Percentiles rank a stretch among this genome's conserved stretches.
phyloP scores from a whole-genome alignment of 1,140 invertebrate genomes.

The Zaprionus ornatus region DNA sequence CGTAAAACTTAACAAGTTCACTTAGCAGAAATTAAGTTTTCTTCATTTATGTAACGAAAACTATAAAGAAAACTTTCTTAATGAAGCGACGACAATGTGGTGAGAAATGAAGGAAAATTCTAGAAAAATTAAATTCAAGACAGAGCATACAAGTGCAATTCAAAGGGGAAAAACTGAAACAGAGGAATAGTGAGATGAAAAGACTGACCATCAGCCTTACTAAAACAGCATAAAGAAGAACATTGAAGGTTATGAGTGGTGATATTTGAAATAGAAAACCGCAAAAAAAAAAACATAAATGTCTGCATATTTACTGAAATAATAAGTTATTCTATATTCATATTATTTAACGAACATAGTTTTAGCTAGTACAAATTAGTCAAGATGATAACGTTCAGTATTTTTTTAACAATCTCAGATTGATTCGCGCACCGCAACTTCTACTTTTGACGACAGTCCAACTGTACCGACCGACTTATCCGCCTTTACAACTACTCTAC shows the following conservation, averaged over 20 bases:
- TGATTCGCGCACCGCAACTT: too few relatives aligned
- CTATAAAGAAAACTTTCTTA: constrained; percentile 80
- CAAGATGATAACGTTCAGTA: too few relatives aligned
- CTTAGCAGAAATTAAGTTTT: constrained; percentile 81
- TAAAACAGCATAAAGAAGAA: neutral
- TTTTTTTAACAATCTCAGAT: too few relatives aligned
- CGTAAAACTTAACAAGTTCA: constrained; percentile 79
- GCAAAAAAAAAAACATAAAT: neutral
- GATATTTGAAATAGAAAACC: neutral
- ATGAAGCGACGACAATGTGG: constrained; percentile 79
- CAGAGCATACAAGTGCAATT: constrained; percentile 7
- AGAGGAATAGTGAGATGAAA: neutral
- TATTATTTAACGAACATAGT: too few relatives aligned
- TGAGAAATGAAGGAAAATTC: constrained; percentile 65
- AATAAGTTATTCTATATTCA: too few relatives aligned
- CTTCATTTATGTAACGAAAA: constrained; percentile 79
- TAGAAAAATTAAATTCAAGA: constrained; percentile 17
- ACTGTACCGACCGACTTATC: too few relatives aligned
- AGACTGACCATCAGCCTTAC: neutral
- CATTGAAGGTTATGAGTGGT: neutral
- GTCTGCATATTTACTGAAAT: too few relatives aligned
- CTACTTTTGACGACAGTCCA: too few relatives aligned
- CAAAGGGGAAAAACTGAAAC: constrained; percentile 13
- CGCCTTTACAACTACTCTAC: too few relatives aligned
- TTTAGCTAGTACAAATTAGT: too few relatives aligned